Conservation (phyloP, 2,797 vertebrate genomes). For the Cynopterus sphinx region DNA sequence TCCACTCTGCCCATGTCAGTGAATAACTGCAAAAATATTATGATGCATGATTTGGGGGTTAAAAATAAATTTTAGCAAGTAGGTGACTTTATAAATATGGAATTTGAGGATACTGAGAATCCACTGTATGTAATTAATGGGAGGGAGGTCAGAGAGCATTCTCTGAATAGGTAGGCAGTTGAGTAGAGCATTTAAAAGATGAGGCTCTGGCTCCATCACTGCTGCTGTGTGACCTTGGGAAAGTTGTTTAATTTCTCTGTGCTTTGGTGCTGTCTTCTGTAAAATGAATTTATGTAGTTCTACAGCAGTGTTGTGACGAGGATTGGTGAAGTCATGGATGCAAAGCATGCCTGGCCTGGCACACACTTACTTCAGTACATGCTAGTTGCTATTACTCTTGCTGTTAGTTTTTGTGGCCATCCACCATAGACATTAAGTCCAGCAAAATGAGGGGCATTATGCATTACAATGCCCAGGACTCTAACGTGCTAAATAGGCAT, state of each 20-base stretch:
- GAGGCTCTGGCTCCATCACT: background rate
- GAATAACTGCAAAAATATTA: background rate
- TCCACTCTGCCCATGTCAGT: background rate
- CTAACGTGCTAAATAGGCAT: accelerated
- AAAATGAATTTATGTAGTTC: background rate
- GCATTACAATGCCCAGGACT: accelerated
- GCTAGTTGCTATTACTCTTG: no score
- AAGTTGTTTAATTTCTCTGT: background rate
- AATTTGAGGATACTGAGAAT: no score
- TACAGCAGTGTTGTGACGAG: background rate
- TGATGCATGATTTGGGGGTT: background rate
- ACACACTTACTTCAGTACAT: background rate
- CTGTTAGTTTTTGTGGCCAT: background rate
- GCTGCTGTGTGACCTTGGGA: background rate
- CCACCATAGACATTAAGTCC: background rate
- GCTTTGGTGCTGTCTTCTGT: background rate
- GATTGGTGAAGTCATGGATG: no score
- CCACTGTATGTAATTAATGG: background rate
- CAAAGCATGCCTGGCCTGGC: no score
- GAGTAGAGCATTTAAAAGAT: background rate
- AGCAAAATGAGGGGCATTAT: background rate
- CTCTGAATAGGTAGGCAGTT: background rate
- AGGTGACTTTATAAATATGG: no score
- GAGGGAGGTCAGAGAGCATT: background rate
- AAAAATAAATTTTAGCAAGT: background rate